Evolutionary conservation across 2,113 vertebrate genomes (phyloP).

Genomic region (Sialia sialis): DNA sequence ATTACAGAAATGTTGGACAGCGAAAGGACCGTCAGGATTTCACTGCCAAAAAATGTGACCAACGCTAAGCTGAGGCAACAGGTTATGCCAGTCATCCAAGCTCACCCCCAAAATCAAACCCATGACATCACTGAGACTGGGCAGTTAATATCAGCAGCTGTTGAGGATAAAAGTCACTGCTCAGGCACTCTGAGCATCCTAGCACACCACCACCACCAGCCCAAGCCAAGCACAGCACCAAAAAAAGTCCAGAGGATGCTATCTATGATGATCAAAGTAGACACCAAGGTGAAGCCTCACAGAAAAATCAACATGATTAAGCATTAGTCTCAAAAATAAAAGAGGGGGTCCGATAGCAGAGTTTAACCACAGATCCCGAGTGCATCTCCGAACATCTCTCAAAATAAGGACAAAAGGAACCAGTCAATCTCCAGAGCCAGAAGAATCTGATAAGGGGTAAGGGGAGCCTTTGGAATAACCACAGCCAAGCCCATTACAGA

Average conservation of each 20-base stretch:
- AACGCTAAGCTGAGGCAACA: background rate
- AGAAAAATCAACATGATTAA: background rate
- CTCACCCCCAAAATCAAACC: background rate
- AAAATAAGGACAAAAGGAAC: background rate
- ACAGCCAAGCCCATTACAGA: background rate
- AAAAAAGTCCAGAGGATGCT: background rate
- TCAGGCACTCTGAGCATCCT: slow-evolving; percentile 25
- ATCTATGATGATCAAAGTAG: background rate
- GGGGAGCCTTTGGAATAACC: background rate
- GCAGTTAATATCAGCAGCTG: slow-evolving; percentile 46
- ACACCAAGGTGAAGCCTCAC: background rate
- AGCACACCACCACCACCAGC: background rate
- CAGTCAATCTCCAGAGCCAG: background rate
- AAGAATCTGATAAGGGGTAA: background rate
- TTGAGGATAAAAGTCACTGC: slow-evolving; percentile 45
- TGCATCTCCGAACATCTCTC: background rate
- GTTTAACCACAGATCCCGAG: background rate
- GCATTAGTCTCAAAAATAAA: background rate
- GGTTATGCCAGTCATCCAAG: slow-evolving; percentile 25
- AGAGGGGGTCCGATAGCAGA: background rate
- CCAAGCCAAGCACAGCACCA: background rate
- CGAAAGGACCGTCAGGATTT: background rate
- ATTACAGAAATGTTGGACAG: background rate
- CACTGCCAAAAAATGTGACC: slow-evolving; percentile 33
- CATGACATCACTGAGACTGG: background rate